Evolutionary conservation across 2,888 invertebrate species (phyloP).

Genomic region (Phytoseiulus persimilis): DNA sequence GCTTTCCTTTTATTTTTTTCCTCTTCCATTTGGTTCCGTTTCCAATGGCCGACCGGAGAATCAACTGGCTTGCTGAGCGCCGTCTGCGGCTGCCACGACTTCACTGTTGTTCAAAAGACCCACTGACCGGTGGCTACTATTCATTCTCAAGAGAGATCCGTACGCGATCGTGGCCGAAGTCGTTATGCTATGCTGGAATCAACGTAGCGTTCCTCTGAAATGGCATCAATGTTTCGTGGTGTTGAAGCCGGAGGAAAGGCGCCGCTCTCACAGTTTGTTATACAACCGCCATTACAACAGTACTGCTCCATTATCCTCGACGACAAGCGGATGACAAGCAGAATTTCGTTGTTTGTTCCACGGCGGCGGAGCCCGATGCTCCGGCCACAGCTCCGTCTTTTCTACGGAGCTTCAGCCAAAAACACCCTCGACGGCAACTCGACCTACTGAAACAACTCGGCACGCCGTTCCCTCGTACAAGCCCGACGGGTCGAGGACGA

Average conservation of each 20-base stretch:
- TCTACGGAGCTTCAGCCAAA: neutral
- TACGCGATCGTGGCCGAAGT: neutral
- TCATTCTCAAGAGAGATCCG: neutral
- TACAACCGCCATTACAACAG: neutral
- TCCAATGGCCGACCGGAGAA: neutral
- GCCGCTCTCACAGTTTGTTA: neutral
- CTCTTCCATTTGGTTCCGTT: neutral
- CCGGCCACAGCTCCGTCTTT: neutral
- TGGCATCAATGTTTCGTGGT: neutral
- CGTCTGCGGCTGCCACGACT: neutral
- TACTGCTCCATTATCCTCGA: neutral
- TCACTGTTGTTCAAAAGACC: neutral
- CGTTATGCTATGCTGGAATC: neutral
- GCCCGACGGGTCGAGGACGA: neutral
- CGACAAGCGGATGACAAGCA: neutral
- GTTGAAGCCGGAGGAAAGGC: neutral
- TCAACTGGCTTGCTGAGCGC: too few relatives aligned
- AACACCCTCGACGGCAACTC: too few relatives aligned
- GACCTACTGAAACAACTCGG: too few relatives aligned
- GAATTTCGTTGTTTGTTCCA: neutral
- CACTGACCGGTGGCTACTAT: neutral
- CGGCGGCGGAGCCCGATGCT: neutral
- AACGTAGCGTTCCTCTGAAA: neutral
- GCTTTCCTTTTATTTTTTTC: neutral
- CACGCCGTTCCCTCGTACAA: neutral